Conservation (phyloP, 2,113 vertebrate genomes). For the Mesitornis unicolor region DNA sequence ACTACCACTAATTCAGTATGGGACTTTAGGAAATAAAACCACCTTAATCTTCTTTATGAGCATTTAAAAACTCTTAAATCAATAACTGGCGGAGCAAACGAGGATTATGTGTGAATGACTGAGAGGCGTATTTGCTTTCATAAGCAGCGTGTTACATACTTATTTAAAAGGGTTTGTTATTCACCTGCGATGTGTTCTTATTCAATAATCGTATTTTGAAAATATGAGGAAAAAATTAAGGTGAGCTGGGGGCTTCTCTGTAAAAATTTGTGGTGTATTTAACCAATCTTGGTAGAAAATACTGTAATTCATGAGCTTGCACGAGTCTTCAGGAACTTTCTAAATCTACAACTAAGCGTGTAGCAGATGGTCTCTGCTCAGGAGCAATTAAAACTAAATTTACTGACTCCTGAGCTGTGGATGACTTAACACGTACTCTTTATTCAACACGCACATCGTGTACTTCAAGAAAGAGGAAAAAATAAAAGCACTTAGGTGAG, state of each 20-base stretch:
- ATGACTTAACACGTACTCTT: neutral
- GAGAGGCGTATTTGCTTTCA: neutral
- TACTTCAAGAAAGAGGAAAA: neutral
- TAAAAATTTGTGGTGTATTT: neutral
- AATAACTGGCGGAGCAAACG: neutral
- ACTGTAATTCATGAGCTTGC: neutral
- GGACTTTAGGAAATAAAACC: neutral
- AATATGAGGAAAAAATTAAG: neutral
- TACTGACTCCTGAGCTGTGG: constrained; percentile 23
- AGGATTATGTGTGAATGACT: neutral
- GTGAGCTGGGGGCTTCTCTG: neutral
- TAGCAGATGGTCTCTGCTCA: constrained; percentile 36
- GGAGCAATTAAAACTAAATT: constrained; percentile 54
- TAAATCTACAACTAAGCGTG: neutral
- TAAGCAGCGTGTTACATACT: no score
- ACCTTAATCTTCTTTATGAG: neutral
- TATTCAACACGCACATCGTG: neutral
- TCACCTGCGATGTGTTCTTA: neutral
- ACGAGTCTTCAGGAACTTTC: neutral
- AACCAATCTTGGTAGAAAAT: neutral
- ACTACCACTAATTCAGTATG: neutral
- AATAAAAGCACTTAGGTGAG: neutral
- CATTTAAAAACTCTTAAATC: neutral
- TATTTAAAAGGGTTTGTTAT: neutral
- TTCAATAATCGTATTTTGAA: neutral